Evolutionary conservation across 2,888 invertebrate species (phyloP).

Genomic region (Cryptocephalus primarius): DNA sequence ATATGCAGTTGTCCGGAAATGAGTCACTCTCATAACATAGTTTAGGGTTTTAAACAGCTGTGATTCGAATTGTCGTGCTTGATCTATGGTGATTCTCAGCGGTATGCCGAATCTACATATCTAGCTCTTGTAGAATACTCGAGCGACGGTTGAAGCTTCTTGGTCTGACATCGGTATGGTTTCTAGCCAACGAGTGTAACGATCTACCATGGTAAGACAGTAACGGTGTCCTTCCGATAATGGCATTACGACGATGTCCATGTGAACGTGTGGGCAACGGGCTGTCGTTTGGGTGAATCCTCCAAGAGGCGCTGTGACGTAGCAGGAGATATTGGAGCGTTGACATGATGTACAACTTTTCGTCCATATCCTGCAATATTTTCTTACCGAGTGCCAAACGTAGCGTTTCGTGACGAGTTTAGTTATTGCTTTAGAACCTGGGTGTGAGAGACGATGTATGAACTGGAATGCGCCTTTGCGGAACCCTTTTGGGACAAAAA

Average conservation of each 20-base stretch:
- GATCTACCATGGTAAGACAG: not conserved
- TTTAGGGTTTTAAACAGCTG: not conserved
- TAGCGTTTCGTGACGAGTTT: too few species aligned
- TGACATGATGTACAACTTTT: too few species aligned
- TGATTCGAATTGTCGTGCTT: not conserved
- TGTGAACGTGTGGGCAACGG: not conserved
- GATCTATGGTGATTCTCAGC: not conserved
- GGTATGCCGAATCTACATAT: not conserved
- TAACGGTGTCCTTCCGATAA: not conserved
- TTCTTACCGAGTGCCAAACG: too few species aligned
- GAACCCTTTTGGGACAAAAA: too few species aligned
- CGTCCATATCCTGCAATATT: too few species aligned
- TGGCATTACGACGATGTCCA: not conserved
- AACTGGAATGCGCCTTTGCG: too few species aligned
- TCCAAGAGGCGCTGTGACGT: too few species aligned
- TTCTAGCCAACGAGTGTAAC: not conserved
- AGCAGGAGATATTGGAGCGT: too few species aligned
- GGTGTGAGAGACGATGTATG: too few species aligned
- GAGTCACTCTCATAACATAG: not conserved
- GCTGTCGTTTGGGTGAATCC: too few species aligned
- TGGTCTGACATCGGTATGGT: not conserved
- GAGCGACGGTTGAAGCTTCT: not conserved
- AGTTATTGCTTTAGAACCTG: too few species aligned
- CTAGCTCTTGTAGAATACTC: not conserved
- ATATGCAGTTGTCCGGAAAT: not conserved